Evolutionary conservation across 2,888 invertebrate genomes (phyloP), one percentile per base, ranked within the genome.

Genomic region (Aelia acuminata): DNA sequence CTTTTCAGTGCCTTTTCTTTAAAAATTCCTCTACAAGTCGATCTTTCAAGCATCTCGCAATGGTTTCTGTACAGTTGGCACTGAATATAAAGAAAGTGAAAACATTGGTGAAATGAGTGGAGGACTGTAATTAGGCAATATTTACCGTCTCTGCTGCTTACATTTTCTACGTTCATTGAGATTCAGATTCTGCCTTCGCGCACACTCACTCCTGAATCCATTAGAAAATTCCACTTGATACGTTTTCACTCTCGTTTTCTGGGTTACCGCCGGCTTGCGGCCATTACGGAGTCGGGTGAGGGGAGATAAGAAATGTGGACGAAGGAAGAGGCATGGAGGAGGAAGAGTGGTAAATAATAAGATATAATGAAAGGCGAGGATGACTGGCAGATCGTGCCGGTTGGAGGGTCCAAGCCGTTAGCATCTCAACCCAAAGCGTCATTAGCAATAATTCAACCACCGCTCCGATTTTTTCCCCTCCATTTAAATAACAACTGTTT

Each of bases 291-390:
- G 80, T 43, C 20, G 43, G 22, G 43, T 43, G 80, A 80, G 43
- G 31, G 43, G 22, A 11, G 43, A 80, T 80, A 80, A 80, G 80
- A 80, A 80, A 80, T 80, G 80, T n/a, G 43, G 80, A 43, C 43
- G 80, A 80, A 80, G 43, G n/a, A n/a, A 43, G 80, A 22, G 22
- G 80, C 80, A 43, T 80, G 80, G 80, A 43, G n/a, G 80, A 70
- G 31, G 80, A 80, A 80, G 80, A 80, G 80, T 47, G 80, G 80
- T 80, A 80, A 80, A 80, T 80, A 80, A 80, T 80, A 80, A 80
- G 80, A 35, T 31, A 80, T 80, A 80, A 80, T 80, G 80, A 80
- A 80, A 43, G 80, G 43, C 20, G 43, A 47, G 43, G 22, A 39
- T 80, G 80, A 80, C 80, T 80, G n/a, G 80, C n/a, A 80, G 80